Conservation (phyloP, 37 sponge, comb jelly and placozoan species). For the Bolinopsis microptera region DNA sequence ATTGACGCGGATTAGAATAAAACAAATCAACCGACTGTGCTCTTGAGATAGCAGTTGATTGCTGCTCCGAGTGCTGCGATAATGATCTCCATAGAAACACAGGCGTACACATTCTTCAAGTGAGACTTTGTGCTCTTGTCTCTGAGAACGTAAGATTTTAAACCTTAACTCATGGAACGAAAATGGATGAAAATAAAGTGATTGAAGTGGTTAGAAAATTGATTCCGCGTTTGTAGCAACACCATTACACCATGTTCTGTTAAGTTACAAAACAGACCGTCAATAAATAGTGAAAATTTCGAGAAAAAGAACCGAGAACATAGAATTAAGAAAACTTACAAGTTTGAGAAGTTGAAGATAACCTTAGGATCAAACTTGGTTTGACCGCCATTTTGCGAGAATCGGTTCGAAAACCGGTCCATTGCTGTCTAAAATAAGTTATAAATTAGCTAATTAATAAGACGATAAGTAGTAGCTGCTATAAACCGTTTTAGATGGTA, state of each 20-base stretch:
- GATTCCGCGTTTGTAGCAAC: too few relatives aligned
- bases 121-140: constrained; percentile 71
- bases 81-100: constrained; percentile 73
- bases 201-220: not conserved
- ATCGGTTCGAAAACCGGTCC: not conserved
- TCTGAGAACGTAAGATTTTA: constrained; percentile 58
- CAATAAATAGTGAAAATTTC: too few relatives aligned
- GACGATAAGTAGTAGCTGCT: too few relatives aligned
- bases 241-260: too few relatives aligned
- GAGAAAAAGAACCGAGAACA: too few relatives aligned
- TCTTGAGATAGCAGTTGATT: constrained; percentile 67
- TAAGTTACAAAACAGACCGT: too few relatives aligned
- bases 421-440: not conserved
- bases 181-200: not conserved
- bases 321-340: too few relatives aligned
- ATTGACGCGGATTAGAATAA: too few relatives aligned
- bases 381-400: not conserved
- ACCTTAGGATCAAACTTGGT: constrained; percentile 33
- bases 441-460: not conserved
- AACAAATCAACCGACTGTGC: not conserved
- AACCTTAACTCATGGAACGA: not conserved
- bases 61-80: constrained; percentile 75
- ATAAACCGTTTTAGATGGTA: too few relatives aligned
- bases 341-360: constrained; percentile 28
- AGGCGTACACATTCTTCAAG: constrained; percentile 82